A percentile compares a stretch with the other conserved stretches of the same genome.
Conservation (phyloP, 2,888 invertebrate genomes). For the Balanococcus diminutus region DNA sequence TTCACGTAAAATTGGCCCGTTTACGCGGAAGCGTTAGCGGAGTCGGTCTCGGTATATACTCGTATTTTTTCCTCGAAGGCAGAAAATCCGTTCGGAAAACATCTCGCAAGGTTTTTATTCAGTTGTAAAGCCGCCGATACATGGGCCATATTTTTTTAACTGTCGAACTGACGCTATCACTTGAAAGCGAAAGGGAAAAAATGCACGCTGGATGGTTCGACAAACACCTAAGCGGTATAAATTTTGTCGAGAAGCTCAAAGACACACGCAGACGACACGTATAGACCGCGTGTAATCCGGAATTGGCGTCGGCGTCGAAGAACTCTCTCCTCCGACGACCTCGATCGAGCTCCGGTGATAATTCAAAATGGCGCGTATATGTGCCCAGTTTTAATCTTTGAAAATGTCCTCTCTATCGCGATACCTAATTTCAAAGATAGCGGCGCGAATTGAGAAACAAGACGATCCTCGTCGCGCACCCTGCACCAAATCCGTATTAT, state of each 20-base stretch:
- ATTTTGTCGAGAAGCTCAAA: slow-evolving; percentile 2
- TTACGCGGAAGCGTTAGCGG: slow-evolving; percentile 19
- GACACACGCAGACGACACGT: not conserved
- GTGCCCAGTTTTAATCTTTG: slow-evolving; percentile 23
- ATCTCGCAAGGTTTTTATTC: slow-evolving; percentile 26
- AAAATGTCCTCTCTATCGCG: slow-evolving; percentile 4
- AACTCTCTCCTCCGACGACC: not conserved
- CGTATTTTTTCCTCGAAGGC: not conserved
- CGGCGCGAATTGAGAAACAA: not conserved
- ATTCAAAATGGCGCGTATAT: slow-evolving; percentile 23
- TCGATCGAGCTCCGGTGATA: not conserved
- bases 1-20: slow-evolving; percentile 21
- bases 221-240: slow-evolving; percentile 14
- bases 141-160: slow-evolving; percentile 32
- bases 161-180: slow-evolving; percentile 33
- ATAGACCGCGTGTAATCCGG: slow-evolving; percentile 9
- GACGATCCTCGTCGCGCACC: not conserved
- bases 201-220: not conserved
- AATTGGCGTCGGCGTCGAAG: slow-evolving; percentile 14
- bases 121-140: slow-evolving; percentile 36
- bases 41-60: not conserved
- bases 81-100: slow-evolving; percentile 36
- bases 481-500: not conserved
- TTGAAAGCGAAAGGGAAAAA: not conserved
- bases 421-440: slow-evolving; percentile 2